phyloP scores from a whole-genome alignment of 2,797 vertebrate genomes.

The Adelosebastes latens region DNA sequence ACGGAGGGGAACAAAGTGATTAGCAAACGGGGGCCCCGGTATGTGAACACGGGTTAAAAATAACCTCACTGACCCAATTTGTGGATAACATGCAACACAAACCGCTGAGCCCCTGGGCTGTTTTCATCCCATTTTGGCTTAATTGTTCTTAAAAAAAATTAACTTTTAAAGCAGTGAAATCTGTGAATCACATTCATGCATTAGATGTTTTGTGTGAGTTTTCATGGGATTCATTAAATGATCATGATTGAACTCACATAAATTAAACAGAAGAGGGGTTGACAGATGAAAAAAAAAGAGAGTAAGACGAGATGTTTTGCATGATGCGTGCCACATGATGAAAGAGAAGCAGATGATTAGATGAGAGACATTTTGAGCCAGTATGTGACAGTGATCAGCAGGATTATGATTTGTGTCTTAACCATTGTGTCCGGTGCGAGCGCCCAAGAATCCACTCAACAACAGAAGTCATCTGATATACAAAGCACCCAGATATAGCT shows the following conservation, averaged over 20 bases:
- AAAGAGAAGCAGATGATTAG: constrained; percentile 58
- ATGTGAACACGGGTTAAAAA: constrained; percentile 79
- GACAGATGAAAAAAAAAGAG: constrained; percentile 16
- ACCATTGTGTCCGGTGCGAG: constrained; percentile 66
- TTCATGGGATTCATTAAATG: background rate
- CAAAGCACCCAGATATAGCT: constrained; percentile 63
- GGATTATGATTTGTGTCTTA: constrained; percentile 64
- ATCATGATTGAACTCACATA: background rate
- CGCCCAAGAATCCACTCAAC: constrained; percentile 63
- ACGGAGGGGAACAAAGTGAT: constrained; percentile 84
- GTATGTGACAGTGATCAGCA: constrained; percentile 50
- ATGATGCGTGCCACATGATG: constrained; percentile 47
- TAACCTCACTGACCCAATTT: constrained; percentile 77
- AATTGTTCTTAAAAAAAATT: constrained; percentile 27
- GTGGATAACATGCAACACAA: constrained; percentile 54
- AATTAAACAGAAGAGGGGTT: constrained; percentile 10
- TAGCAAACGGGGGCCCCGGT: constrained; percentile 71
- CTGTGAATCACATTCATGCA: background rate
- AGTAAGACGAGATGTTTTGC: constrained; percentile 47
- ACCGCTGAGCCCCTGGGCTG: constrained; percentile 22
- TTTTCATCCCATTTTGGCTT: constrained; percentile 33
- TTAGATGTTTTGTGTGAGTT: background rate
- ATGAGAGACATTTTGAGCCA: constrained; percentile 15
- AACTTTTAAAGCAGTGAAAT: background rate
- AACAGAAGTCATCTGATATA: constrained; percentile 69